These are phyloP conservation scores for Watsonalla binaria DNA, from an alignment of 2,888 invertebrate genomes.

Conservation along the genomic window DNA sequence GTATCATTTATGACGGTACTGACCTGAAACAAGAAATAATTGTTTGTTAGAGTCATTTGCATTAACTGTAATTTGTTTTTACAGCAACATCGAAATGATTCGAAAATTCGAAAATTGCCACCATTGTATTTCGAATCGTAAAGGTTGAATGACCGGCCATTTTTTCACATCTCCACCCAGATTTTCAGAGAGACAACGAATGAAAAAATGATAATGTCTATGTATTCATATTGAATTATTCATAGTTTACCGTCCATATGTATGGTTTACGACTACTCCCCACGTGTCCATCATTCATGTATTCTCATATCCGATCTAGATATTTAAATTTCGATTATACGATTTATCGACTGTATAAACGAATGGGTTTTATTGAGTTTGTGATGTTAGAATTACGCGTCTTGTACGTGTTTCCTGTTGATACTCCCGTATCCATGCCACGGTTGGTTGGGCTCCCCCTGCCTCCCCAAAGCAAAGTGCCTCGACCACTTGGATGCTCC, in stretches of 20 bases:
- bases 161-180: slow-evolving; percentile 64
- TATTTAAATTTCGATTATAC: slow-evolving; percentile 47
- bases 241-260: slow-evolving; percentile 44
- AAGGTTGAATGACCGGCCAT: slow-evolving; percentile 67
- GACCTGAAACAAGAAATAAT: slow-evolving; percentile 11
- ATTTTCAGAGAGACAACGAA: slow-evolving; percentile 36
- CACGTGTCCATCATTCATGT: slow-evolving; percentile 39
- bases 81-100: slow-evolving; percentile 15
- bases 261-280: slow-evolving; percentile 42
- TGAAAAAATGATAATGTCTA: slow-evolving; percentile 53
- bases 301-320: slow-evolving; percentile 57
- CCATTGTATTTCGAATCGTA: slow-evolving; percentile 29
- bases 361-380: slow-evolving; percentile 19
- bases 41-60: slow-evolving; percentile 1
- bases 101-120: slow-evolving; percentile 29
- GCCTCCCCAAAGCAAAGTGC: slow-evolving; percentile 26
- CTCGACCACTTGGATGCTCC: slow-evolving; percentile 29
- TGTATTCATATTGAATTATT: slow-evolving; percentile 55
- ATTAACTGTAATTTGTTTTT: slow-evolving; percentile 1
- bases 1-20: slow-evolving; percentile 2
- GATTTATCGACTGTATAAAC: slow-evolving; percentile 26
- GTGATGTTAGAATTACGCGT: slow-evolving; percentile 21
- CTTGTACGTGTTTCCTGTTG: slow-evolving; percentile 14
- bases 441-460: slow-evolving; percentile 41
- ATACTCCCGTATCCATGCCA: slow-evolving; percentile 35